Evolutionary conservation across 2,113 vertebrate species (phyloP), one percentile per base, ranked within the genome.

Genomic region (Corythoichthys intestinalis): DNA sequence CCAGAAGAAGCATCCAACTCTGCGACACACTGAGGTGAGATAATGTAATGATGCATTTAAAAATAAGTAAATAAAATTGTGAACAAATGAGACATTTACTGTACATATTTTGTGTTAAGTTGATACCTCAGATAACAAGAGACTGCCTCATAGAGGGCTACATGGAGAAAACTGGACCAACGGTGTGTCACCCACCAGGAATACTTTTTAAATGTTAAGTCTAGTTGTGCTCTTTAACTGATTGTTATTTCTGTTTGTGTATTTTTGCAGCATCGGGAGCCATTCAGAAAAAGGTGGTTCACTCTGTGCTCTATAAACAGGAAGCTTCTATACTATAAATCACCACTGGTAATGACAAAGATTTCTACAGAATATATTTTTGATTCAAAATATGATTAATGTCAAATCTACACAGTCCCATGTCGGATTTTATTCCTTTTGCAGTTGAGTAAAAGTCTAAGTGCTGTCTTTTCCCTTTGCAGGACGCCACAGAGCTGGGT

Each of bases 121-220:
- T 98, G 60, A 76, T 93, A 78, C 93, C 94, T 62, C 91, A 90
- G 84, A 89, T 95, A 80, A 95, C 94, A 44, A 89, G 93, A 87
- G 86, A 78, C 68, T 95, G 92, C 72, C 72, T 94, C 74, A 96
- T 93, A 88, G 94, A 96, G 78, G 96, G 96, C 9, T 96, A 93
- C 86, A 98, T 98, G 96, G 94, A 97, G 80, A 98, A 98, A 86
- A 98, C 96, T 0, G 96, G 96, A 11, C 96, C 96, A 13, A 94
- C 92, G 91, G 96, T 98, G 83, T 17, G 91, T 91, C 44, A 13
- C 1, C 4, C n/a, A 20, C 64, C 28, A 20, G n/a, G 20, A 34
- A 64, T n/a, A 0, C 3, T 15, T 12, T 46, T 5, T 63, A 39
- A 60, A 61, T 48, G 7, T 48, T 15, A 4, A 20, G 4, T 11